phyloP scores from a whole-genome alignment of 2,113 vertebrate genomes.

The Lepus americanus region DNA sequence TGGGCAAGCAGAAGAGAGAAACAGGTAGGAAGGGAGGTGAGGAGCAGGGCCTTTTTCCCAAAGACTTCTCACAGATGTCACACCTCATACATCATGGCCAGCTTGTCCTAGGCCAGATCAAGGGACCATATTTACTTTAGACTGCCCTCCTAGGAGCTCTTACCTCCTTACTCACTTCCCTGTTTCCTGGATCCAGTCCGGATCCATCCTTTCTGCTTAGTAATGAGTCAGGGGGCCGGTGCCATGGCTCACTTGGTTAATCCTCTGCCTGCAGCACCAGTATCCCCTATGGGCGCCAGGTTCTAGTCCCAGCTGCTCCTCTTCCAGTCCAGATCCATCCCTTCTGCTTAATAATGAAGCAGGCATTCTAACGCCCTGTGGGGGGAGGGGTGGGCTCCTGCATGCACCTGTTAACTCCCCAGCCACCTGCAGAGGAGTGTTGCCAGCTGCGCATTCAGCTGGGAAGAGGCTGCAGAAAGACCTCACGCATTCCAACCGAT shows the following conservation, averaged over 20 bases:
- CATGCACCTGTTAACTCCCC: constrained; percentile 71
- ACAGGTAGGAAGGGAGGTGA: accelerated
- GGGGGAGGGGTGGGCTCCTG: neutral
- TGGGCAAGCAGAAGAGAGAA: neutral
- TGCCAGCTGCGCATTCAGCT: neutral
- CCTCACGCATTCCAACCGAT: neutral
- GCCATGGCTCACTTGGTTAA: too few species aligned
- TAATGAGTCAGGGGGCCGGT: constrained; percentile 50
- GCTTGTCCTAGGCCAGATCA: neutral
- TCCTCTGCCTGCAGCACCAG: too few species aligned
- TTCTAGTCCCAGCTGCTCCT: too few species aligned
- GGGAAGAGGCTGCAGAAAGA: neutral
- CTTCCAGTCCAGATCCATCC: constrained; percentile 16
- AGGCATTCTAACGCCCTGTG: neutral
- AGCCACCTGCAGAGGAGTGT: too few species aligned
- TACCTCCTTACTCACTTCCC: constrained; percentile 50
- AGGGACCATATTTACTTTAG: constrained; percentile 54
- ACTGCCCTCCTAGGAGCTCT: constrained; percentile 59
- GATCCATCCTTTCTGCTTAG: constrained; percentile 60
- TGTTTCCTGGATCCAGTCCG: constrained; percentile 54
- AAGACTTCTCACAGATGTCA: constrained; percentile 12
- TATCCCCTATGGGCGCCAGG: too few species aligned
- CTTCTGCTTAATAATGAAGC: constrained; percentile 74
- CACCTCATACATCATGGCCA: neutral
- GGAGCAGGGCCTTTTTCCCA: neutral